Percentiles rank a stretch among this genome's conserved stretches.
These are phyloP conservation scores for Acropora yongei DNA, from an alignment of 64 coral and sea anemone species.

Conservation along the genomic window DNA sequence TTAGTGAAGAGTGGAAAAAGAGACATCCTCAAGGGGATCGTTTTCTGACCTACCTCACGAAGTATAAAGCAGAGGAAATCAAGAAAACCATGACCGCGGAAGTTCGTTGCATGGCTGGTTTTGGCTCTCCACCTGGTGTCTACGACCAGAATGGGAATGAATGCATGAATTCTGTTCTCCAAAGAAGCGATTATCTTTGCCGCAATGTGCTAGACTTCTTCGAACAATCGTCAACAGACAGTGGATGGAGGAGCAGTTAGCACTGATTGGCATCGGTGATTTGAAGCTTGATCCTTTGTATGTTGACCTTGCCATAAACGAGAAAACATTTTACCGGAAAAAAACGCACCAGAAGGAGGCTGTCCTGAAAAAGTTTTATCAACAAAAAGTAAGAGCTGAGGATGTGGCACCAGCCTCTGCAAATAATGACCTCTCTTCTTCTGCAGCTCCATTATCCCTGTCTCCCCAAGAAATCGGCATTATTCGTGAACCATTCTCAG, in stretches of 20 bases:
- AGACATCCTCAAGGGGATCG: conserved; percentile 31
- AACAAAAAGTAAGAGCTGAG: conserved; percentile 14
- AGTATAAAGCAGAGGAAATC: conserved; percentile 54
- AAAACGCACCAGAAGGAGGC: conserved; percentile 34
- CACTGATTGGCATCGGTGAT: conserved; percentile 50
- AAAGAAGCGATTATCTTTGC: conserved; percentile 54
- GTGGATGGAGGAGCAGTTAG: conserved; percentile 41
- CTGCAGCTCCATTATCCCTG: neutral
- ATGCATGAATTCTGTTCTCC: conserved; percentile 64
- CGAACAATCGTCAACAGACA: conserved; percentile 32
- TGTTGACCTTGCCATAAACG: neutral
- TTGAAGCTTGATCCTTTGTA: conserved; percentile 33
- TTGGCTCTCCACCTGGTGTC: conserved; percentile 63
- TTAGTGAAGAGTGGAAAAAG: conserved; percentile 25
- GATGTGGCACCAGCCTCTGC: neutral
- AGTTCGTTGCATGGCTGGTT: conserved; percentile 62
- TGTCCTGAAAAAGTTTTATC: conserved; percentile 37
- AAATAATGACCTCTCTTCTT: neutral
- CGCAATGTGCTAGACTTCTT: neutral
- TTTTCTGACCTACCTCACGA: conserved; percentile 53
- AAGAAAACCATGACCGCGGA: conserved; percentile 61
- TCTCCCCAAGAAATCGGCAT: conserved; percentile 35
- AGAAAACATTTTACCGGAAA: conserved; percentile 63
- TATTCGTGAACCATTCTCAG: conserved; percentile 50
- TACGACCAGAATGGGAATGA: conserved; percentile 76